Conservation (phyloP, 2,888 invertebrate genomes). For the Schizaphis graminum region DNA sequence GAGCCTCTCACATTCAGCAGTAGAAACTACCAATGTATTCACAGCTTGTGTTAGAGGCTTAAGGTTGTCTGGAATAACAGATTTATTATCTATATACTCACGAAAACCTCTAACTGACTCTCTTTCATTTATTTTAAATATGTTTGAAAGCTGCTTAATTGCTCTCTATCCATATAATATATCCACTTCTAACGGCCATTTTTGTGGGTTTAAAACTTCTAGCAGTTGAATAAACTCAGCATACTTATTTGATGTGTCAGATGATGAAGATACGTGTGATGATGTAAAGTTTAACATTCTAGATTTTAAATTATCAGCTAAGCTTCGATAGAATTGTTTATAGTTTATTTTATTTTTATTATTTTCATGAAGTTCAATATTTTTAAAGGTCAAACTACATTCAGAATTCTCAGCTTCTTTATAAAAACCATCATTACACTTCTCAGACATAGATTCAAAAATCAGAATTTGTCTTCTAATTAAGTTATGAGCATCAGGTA, state of each 20-base stretch:
- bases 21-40: conserved; percentile 24
- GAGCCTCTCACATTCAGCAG: conserved; percentile 28
- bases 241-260: conserved; percentile 28
- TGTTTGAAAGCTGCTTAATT: conserved; percentile 41
- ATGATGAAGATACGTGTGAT: conserved; percentile 17
- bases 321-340: conserved; percentile 21
- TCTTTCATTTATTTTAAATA: conserved; percentile 40
- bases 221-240: conserved; percentile 16
- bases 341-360: conserved; percentile 26
- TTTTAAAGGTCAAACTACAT: not conserved
- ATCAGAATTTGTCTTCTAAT: conserved; percentile 26
- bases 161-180: conserved; percentile 15
- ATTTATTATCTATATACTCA: conserved; percentile 35
- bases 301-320: conserved; percentile 33
- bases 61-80: not conserved
- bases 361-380: conserved; percentile 5
- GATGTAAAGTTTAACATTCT: conserved; percentile 40
- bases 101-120: conserved; percentile 23
- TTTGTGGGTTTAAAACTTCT: conserved; percentile 33
- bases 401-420: conserved; percentile 31
- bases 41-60: not conserved
- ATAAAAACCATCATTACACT: conserved; percentile 28
- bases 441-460: conserved; percentile 32
- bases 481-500: conserved; percentile 35
- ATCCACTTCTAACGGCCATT: conserved; percentile 10